Evolutionary conservation across 2,888 invertebrate species (phyloP), one percentile per base, ranked within the genome.

Genomic region (Anodontia alba): DNA sequence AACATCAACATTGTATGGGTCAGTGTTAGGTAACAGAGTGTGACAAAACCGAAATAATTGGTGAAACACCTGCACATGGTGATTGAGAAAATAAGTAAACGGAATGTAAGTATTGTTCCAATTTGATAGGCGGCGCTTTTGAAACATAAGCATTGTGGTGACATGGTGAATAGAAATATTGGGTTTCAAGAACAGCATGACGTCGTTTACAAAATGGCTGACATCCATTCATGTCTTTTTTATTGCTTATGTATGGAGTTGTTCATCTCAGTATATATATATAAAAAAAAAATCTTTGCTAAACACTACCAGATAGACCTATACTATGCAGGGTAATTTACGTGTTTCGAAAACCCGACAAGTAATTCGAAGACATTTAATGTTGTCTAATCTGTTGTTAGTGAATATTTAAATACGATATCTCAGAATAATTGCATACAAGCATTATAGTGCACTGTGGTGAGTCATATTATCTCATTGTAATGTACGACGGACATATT

Each of bases 141-240:
- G 62, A 62, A 62, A 31, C 62, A 62, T 62, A 62, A 62, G 62
- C 33, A 33, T 33, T 62, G 62, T 33, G 62, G 62, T 62, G 62
- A 62, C 62, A 62, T 1, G 31, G 20, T 62, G 62, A 62, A 62
- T 62, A 29, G 62, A 62, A 62, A 62, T 62, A 62, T 62, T 33
- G 33, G 33, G 62, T 62, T 62, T 62, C 62, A 62, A 62, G 10
- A 20, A 31, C 62, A 62, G 62, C 62, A 62, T 62, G 62, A 62
- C 62, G 62, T 62, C 33, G 15, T 5, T 33, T 62, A 62, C 29
- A 62, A 62, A 62, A 26, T 20, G 33, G 12, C 62, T 62, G 62
- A 17, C 33, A 62, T 1, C 62, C 33, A 62, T 62, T 20, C 31
- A 62, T 62, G 20, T 31, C 10, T 26, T 31, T 33, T 8, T 8